Evolutionary conservation across 2,113 vertebrate genomes (phyloP).

Genomic region (Hylia prasina): DNA sequence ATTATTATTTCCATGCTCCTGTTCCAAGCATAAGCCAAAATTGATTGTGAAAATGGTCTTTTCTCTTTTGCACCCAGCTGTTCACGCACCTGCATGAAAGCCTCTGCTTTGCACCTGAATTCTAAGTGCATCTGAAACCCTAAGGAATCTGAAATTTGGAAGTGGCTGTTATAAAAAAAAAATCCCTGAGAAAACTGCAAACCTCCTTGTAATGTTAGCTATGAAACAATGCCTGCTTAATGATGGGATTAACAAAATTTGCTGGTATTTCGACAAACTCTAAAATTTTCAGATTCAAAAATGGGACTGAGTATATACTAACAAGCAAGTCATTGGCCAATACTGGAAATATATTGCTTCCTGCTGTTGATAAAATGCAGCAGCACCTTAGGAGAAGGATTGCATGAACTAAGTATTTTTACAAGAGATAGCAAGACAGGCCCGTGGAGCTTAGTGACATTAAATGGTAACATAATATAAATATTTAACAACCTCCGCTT

Average conservation of each 20-base stretch:
- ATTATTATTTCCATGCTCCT: not conserved
- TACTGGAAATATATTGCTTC: not conserved
- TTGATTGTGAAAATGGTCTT: not conserved
- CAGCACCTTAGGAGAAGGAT: not conserved
- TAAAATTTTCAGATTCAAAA: not conserved
- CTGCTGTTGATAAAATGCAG: not conserved
- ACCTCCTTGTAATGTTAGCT: not conserved
- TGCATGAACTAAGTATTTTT: conserved; percentile 9
- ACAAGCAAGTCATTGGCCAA: not conserved
- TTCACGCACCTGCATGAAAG: not conserved
- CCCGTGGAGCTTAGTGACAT: not conserved
- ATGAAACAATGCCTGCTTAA: not conserved
- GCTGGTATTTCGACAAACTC: not conserved
- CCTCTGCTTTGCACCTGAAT: not conserved
- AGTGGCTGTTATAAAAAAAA: not conserved
- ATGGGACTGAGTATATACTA: not conserved
- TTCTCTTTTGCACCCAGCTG: not conserved
- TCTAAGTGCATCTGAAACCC: not conserved
- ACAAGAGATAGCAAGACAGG: not conserved
- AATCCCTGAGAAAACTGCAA: not conserved
- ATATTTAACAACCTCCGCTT: conserved; percentile 33
- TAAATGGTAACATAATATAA: conserved; percentile 24
- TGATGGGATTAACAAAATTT: not conserved
- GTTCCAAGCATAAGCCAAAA: not conserved
- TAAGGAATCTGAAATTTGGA: not conserved